Percentiles rank a stretch among this genome's conserved stretches.
These are phyloP conservation scores for Physella acuta DNA, from an alignment of 1,140 invertebrate species.

Conservation along the genomic window DNA sequence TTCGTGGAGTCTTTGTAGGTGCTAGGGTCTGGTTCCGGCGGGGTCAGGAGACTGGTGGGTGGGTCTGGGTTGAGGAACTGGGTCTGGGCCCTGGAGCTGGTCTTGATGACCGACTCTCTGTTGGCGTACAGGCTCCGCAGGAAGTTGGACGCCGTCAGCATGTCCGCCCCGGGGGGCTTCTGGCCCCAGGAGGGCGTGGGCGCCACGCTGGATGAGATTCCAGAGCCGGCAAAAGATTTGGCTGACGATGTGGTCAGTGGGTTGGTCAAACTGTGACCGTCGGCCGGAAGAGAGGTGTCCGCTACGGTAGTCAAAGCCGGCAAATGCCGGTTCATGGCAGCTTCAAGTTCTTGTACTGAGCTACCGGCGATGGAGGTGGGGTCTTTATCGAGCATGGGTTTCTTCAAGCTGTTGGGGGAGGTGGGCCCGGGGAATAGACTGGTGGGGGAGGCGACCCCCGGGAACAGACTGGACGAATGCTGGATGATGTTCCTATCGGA, in stretches of 20 bases:
- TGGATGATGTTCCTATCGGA: constrained; percentile 10
- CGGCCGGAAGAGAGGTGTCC: background rate
- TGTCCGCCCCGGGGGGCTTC: constrained; percentile 61
- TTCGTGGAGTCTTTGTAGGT: constrained; percentile 12
- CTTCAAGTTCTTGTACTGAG: constrained; percentile 87
- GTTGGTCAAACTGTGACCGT: background rate
- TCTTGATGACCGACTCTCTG: constrained; percentile 89
- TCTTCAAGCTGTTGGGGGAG: background rate
- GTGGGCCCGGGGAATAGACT: constrained; percentile 7
- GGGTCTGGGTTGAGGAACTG: constrained; percentile 12
- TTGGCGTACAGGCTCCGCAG: constrained; percentile 88
- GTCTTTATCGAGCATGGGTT: background rate
- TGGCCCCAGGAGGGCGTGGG: constrained; percentile 88
- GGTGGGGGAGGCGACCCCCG: constrained; percentile 5
- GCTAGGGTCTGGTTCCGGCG: constrained; percentile 16
- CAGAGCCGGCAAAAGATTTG: no score
- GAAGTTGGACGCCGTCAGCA: constrained; percentile 79
- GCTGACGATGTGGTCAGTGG: background rate
- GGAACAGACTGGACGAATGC: constrained; percentile 13
- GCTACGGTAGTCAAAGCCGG: constrained; percentile 59
- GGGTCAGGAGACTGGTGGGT: constrained; percentile 19
- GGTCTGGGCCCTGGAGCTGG: constrained; percentile 66
- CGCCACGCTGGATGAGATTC: constrained; percentile 64
- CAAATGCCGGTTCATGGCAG: constrained; percentile 93
- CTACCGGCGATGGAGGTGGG: constrained; percentile 42